Evolutionary conservation across 2,888 invertebrate genomes (phyloP).

Genomic region (Trachelus iudaicus): DNA sequence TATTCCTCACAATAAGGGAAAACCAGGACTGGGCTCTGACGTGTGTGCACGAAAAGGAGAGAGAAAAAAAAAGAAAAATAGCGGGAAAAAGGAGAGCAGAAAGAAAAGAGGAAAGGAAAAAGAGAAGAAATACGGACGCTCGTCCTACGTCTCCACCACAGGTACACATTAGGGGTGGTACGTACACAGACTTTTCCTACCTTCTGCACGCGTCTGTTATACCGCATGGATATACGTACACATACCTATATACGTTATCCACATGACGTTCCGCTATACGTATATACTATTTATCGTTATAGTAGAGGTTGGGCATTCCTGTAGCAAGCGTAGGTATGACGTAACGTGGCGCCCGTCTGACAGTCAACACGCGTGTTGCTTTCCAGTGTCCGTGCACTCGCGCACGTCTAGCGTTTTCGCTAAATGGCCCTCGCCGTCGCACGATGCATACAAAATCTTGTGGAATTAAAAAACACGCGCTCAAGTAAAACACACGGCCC

Average conservation of each 20-base stretch:
- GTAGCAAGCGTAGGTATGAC: too few species aligned
- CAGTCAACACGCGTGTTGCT: too few species aligned
- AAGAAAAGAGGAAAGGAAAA: slow-evolving; percentile 11
- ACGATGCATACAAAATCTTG: slow-evolving; percentile 50
- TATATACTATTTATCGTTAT: too few species aligned
- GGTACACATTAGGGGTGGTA: too few species aligned
- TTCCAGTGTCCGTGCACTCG: slow-evolving; percentile 1
- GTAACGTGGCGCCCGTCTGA: too few species aligned
- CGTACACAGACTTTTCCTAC: too few species aligned
- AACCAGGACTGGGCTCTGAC: slow-evolving; percentile 10
- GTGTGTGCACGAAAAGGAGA: too few species aligned
- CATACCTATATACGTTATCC: too few species aligned
- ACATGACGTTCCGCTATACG: too few species aligned
- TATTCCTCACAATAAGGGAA: slow-evolving; percentile 55
- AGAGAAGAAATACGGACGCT: slow-evolving; percentile 14
- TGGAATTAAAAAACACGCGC: slow-evolving; percentile 54
- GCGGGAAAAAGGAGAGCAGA: slow-evolving; percentile 9
- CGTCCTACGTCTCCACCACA: background rate
- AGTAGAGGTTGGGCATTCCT: too few species aligned
- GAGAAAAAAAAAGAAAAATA: background rate
- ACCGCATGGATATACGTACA: too few species aligned
- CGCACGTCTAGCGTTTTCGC: slow-evolving; percentile 42
- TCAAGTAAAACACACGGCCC: slow-evolving; percentile 19
- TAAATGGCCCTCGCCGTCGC: slow-evolving; percentile 48
- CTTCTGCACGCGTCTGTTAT: too few species aligned